These are phyloP conservation scores for pig (Sus scrofa) DNA, from an alignment of 2,113 vertebrate species.

Conservation along the genomic window T2T-Sscrofa CM000829.6:32319001-32319500, in stretches of 20 bases:
- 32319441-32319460: not conserved
- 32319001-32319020: slow-evolving; percentile 69
- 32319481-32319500: not conserved
- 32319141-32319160: slow-evolving; percentile 44
- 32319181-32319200: not conserved
- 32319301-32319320: not conserved
- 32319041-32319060: slow-evolving; percentile 67
- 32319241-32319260: not conserved
- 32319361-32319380: not conserved
- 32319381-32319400: not conserved
- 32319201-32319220: not conserved
- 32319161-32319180: not conserved
- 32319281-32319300: not conserved
- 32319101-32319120: slow-evolving; percentile 41
- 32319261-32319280: not conserved
- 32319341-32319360: not conserved
- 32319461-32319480: not conserved
- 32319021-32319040: slow-evolving; percentile 70
- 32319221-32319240: not conserved
- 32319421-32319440: not conserved
- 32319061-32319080: slow-evolving; percentile 68
- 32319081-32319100: slow-evolving; percentile 66
- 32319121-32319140: slow-evolving; percentile 53
- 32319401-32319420: not conserved
- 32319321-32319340: not conserved